phyloP scores from a whole-genome alignment of 2,797 vertebrate genomes.

The Helarctos malayanus region DNA sequence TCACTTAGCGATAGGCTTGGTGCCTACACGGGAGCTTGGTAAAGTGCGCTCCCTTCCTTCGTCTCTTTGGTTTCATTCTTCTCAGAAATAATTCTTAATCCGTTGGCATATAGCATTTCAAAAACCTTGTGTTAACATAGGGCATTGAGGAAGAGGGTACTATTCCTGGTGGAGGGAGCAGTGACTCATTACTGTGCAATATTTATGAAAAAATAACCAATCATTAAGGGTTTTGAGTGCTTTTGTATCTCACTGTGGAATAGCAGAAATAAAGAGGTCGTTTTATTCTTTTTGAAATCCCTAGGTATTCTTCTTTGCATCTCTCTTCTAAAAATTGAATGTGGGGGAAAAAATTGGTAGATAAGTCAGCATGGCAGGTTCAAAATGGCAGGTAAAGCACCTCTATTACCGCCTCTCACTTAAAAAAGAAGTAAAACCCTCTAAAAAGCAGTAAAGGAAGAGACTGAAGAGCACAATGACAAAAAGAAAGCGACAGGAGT shows the following conservation, averaged over 20 bases:
- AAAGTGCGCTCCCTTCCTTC: not conserved
- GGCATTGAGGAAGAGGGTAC: not conserved
- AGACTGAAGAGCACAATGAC: not conserved
- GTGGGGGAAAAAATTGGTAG: not conserved
- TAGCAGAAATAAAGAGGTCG: not conserved
- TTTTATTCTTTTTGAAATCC: not conserved
- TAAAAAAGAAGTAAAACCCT: too few species aligned
- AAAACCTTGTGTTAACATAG: not conserved
- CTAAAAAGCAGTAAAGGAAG: not conserved
- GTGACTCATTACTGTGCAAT: not conserved
- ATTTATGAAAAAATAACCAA: not conserved
- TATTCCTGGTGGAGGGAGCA: not conserved
- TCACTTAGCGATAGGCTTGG: too few species aligned
- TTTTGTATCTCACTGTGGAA: not conserved
- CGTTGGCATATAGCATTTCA: not conserved
- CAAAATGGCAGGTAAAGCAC: not conserved
- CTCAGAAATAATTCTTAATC: not conserved
- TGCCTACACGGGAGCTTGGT: accelerated
- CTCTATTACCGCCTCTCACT: not conserved
- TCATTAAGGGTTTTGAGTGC: not conserved
- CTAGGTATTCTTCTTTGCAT: not conserved
- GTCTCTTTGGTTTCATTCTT: not conserved
- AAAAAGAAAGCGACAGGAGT: not conserved
- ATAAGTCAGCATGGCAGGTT: not conserved
- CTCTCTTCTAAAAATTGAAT: not conserved